These are phyloP conservation scores for Oryzias sinensis DNA, from an alignment of 2,797 vertebrate species.

Conservation along the genomic window DNA sequence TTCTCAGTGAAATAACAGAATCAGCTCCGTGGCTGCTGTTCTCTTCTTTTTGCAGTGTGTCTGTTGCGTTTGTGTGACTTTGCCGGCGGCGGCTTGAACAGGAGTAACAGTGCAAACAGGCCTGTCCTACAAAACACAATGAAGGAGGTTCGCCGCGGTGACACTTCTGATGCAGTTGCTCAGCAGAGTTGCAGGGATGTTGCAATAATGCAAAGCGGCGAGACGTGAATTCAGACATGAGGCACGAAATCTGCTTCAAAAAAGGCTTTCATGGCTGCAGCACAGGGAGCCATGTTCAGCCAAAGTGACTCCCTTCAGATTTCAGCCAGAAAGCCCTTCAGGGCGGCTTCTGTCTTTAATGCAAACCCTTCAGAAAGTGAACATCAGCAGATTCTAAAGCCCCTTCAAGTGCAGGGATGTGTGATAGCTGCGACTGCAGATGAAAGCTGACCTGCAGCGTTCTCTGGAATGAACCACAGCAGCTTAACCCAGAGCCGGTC, in stretches of 20 bases:
- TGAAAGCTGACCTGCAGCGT: constrained; percentile 35
- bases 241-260: constrained; percentile 41
- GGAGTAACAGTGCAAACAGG: constrained; percentile 33
- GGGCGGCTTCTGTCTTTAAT: constrained; percentile 34
- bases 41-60: constrained; percentile 22
- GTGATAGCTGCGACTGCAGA: constrained; percentile 10
- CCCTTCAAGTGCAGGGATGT: constrained; percentile 16
- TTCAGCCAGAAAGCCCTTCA: constrained; percentile 36
- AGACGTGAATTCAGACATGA: constrained; percentile 45
- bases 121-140: constrained; percentile 19
- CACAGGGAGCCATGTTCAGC: constrained; percentile 37
- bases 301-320: constrained; percentile 53
- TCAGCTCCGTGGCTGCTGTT: constrained; percentile 21
- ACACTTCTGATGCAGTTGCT: constrained; percentile 40
- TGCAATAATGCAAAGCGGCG: constrained; percentile 46
- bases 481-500: constrained; percentile 42
- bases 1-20: constrained; percentile 32
- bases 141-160: constrained; percentile 32
- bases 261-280: constrained; percentile 47
- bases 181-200: constrained; percentile 46
- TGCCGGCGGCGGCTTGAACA: constrained; percentile 48
- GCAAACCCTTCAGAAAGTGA: constrained; percentile 39
- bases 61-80: constrained; percentile 50
- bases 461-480: constrained; percentile 27
- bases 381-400: constrained; percentile 29